Base-by-base conservation (phyloP, 2,797 vertebrate genomes). In the Microtus obscurus region DNA sequence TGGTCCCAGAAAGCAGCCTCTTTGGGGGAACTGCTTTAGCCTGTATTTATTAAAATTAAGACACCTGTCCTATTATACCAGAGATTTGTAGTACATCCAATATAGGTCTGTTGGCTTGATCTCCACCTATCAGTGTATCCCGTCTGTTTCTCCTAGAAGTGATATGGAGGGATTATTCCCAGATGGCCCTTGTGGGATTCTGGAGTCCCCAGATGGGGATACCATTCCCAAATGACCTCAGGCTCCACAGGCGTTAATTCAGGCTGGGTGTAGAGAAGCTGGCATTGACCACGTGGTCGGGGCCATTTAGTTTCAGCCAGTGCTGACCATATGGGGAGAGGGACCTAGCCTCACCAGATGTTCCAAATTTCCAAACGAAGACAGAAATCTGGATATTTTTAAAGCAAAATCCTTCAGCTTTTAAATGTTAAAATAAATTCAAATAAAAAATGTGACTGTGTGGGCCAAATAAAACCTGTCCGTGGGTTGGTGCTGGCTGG, bases 351-450 rank as follows among this genome's bases (percentile, higher is more conserved):
- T 27, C 0, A 4, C 96, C 97, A 97, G 97, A 93, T 97, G 97
- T 97, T 97, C 91, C 83, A 83, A 14, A 74, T 95, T 97, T 92
- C 71, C 79, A 95, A 93, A 83, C 73, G 92, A 87, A 85, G 86
- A 29, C 92, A 94, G 95, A 96, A 97, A 96, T 80, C 45, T 77
- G 71, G 92, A 43, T 97, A 97, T 97, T 97, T 97, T 97, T 81
- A 97, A 96, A 97, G 91, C 97, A 97, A 93, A 97, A 96, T 92
- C 91, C 96, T 83, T 96, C 87, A 51, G 94, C 92, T 85, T 93
- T 97, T 96, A 97, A 96, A 97, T 97, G 97, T 96, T 96, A 97
- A 97, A 93, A 88, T 90, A 31, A 89, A 97, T 96, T 96, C 87
- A 87, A 94, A 94, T 76, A 6, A 73, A 87, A 94, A 87, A 88